These are phyloP conservation scores for Silurus aristotelis DNA, from an alignment of 2,797 vertebrate species.

Conservation along the genomic window DNA sequence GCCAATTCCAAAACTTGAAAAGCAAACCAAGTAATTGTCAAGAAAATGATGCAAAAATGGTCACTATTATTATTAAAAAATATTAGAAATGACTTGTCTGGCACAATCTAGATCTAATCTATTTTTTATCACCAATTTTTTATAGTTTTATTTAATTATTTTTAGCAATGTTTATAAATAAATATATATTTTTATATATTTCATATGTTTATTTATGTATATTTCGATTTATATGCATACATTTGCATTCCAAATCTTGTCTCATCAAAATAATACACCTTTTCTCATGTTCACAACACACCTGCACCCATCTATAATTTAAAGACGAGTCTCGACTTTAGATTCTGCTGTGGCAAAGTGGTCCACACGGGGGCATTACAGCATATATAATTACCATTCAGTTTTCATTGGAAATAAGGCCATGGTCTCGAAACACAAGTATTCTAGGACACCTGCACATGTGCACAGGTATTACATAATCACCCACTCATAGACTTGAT, in stretches of 20 bases:
- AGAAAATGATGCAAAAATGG: not conserved
- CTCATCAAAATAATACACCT: not conserved
- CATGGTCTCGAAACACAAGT: not conserved
- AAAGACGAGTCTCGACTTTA: too few species aligned
- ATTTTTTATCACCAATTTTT: not conserved
- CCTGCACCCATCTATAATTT: not conserved
- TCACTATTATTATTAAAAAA: not conserved
- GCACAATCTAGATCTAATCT: not conserved
- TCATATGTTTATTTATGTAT: too few species aligned
- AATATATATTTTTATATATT: too few species aligned
- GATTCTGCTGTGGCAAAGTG: not conserved
- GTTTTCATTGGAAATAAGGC: not conserved
- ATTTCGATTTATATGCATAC: not conserved
- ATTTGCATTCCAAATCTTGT: not conserved
- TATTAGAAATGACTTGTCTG: not conserved
- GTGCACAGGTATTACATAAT: not conserved
- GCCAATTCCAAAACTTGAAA: not conserved
- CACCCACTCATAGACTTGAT: not conserved
- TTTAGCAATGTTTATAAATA: not conserved
- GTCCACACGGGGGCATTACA: slow-evolving; percentile 35
- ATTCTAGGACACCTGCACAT: not conserved
- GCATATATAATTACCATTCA: not conserved
- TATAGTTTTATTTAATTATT: not conserved
- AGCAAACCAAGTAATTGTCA: not conserved
- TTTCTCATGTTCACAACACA: not conserved